Base-by-base conservation (phyloP, 2,113 vertebrate species). In the Saimiri boliviensis region DNA sequence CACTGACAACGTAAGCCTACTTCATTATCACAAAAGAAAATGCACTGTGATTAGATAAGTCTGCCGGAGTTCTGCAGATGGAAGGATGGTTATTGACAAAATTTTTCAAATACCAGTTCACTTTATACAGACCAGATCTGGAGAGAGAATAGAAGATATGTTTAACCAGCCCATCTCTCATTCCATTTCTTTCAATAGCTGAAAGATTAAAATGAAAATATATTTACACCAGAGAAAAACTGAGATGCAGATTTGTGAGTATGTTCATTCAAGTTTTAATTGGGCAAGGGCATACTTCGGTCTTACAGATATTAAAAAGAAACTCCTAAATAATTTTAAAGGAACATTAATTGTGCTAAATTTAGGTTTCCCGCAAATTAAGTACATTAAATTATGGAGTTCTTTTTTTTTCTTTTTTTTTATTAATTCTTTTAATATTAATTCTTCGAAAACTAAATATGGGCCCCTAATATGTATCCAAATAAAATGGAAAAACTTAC, bases 1-100 rank as follows among this genome's bases (percentile, higher is more conserved):
- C 98, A 99, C 99, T 47, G 99, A 99, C 97, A 99, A 99, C 23
- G 99, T 99, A 98, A 99, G 99, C 98, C 96, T 35, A 16, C 56
- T 56, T 92, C 20, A 12, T 5, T 17, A 19, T 9, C 20, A 40
- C 68, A 12, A 77, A 40, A 80, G 77, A 45, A n/a, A 76, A 42
- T 12, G 3, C 2, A 0, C 19, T 96, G 4, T 54, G 91, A 30
- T 1, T 11, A 37, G 14, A 86, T 0, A 37, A 13, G 2, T 56
- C 74, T 84, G 20, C n/a, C 5, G 4, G 0, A 1, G 35, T 94
- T 11, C 74, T 35, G 32, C 49, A n/a, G 56, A 52, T 56, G 6
- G 49, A 49, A 27, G 25, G 21, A 14, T 8, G 5, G 30, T 58
- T 71, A 10, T 47, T 52, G 49, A 45, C 49, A 27, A 88, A 30